These are phyloP conservation scores for Nycticryphes semicollaris DNA, from an alignment of 2,113 vertebrate genomes.

Conservation along the genomic window DNA sequence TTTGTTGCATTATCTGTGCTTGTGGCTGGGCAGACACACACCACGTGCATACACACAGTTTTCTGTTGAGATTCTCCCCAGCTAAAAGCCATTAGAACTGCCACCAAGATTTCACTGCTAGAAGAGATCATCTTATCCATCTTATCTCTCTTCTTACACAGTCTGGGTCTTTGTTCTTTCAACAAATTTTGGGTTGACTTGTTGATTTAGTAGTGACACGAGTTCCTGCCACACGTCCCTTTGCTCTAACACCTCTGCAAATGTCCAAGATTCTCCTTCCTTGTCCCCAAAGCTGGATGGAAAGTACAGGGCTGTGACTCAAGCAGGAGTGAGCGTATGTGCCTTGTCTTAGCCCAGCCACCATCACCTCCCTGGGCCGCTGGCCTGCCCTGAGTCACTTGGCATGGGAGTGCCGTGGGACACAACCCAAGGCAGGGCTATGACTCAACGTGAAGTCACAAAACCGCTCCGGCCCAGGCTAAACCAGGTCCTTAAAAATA, in stretches of 20 bases:
- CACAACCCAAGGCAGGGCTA: neutral
- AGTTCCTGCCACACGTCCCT: neutral
- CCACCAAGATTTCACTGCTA: neutral
- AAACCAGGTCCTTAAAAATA: neutral
- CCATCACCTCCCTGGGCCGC: neutral
- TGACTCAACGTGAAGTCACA: neutral
- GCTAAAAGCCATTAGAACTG: neutral
- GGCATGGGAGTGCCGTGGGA: neutral
- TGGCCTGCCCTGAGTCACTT: neutral
- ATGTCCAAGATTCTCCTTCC: neutral
- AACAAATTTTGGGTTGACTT: neutral
- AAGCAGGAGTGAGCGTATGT: neutral
- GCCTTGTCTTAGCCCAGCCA: neutral
- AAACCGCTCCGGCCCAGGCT: neutral
- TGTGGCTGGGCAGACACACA: neutral
- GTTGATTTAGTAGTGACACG: neutral
- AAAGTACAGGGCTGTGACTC: neutral
- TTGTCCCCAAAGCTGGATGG: neutral
- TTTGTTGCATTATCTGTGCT: neutral
- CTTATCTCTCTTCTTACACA: neutral
- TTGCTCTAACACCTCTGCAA: neutral
- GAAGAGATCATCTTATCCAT: neutral
- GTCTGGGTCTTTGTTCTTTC: neutral
- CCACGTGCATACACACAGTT: accelerated
- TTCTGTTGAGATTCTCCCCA: neutral